Conservation (phyloP, 2,888 invertebrate species). For the Drymonia ruficornis region DNA sequence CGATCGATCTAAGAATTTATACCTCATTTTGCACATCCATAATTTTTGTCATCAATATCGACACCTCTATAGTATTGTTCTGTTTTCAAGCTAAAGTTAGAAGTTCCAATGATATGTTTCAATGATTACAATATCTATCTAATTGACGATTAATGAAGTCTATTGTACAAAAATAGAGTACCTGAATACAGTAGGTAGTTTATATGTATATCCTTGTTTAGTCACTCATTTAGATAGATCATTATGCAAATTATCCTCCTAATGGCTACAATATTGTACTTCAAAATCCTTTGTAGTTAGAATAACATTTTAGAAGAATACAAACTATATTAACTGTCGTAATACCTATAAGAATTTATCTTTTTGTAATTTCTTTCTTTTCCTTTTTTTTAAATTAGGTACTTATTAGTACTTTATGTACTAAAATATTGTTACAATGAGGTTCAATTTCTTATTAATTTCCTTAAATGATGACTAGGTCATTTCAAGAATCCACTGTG, state of each 20-base stretch:
- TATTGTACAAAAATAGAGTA: conserved; percentile 58
- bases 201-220: conserved; percentile 12
- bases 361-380: neutral
- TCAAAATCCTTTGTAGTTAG: neutral
- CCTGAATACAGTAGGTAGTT: conserved; percentile 26
- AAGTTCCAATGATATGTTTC: conserved; percentile 54
- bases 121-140: conserved; percentile 42
- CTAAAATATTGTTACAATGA: neutral
- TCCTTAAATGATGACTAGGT: too few species aligned
- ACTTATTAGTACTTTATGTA: neutral
- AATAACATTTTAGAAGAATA: neutral
- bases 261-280: neutral
- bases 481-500: too few species aligned
- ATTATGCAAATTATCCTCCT: neutral
- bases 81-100: neutral
- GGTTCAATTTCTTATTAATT: neutral
- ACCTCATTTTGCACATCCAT: too few species aligned
- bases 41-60: too few species aligned
- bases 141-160: conserved; percentile 57
- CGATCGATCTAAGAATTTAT: too few species aligned
- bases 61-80: too few species aligned
- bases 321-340: neutral
- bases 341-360: neutral
- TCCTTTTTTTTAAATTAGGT: neutral
- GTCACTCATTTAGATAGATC: conserved; percentile 8